These are phyloP conservation scores for Aphelenchoides besseyi DNA, from an alignment of 1,140 invertebrate genomes.

Conservation along the genomic window DNA sequence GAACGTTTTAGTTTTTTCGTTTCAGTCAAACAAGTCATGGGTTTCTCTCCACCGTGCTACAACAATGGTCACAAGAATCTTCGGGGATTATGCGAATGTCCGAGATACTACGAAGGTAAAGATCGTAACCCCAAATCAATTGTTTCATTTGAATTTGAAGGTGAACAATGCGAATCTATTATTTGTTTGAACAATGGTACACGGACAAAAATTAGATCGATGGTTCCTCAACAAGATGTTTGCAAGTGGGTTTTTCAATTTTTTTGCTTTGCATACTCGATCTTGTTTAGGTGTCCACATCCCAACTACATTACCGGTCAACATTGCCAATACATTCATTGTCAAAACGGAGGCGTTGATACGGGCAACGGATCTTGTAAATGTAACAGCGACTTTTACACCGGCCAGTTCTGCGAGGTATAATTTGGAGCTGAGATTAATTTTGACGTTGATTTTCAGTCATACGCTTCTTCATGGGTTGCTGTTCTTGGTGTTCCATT, in stretches of 20 bases:
- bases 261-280: neutral
- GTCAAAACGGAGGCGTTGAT: slow-evolving; percentile 26
- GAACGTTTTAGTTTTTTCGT: too few species aligned
- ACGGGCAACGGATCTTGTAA: slow-evolving; percentile 39
- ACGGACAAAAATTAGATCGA: slow-evolving; percentile 12
- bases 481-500: slow-evolving; percentile 45
- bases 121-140: too few species aligned
- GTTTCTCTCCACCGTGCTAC: slow-evolving; percentile 43
- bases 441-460: too few species aligned
- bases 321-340: slow-evolving; percentile 49
- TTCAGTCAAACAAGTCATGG: slow-evolving; percentile 48
- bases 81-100: slow-evolving; percentile 38
- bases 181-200: slow-evolving; percentile 45
- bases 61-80: slow-evolving; percentile 36
- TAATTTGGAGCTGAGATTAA: too few species aligned
- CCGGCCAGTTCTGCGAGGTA: slow-evolving; percentile 53
- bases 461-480: slow-evolving; percentile 52
- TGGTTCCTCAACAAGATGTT: slow-evolving; percentile 28
- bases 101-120: slow-evolving; percentile 37
- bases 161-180: slow-evolving; percentile 41
- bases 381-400: slow-evolving; percentile 49
- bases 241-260: slow-evolving; percentile 38
- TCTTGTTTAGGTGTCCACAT: slow-evolving; percentile 34
- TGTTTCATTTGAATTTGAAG: too few species aligned
- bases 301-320: slow-evolving; percentile 47